A percentile compares a stretch with the other conserved stretches of the same genome.
Evolutionary conservation across 1,140 invertebrate species (phyloP).

Genomic region (Drosophila ficusphila): DNA sequence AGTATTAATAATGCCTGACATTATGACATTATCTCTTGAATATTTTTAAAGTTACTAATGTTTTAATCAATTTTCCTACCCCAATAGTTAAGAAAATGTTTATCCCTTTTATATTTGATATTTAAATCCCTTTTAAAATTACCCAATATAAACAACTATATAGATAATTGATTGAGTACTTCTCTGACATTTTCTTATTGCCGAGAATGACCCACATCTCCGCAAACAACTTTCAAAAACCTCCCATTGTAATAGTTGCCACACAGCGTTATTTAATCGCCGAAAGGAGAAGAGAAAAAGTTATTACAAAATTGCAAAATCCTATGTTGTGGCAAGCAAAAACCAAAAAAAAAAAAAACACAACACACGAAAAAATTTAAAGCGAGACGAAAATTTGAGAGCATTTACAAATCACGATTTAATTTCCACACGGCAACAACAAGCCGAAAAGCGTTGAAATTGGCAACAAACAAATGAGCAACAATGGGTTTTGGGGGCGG

Average conservation of each 20-base stretch:
- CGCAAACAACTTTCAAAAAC: slow-evolving; percentile 35
- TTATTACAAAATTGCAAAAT: slow-evolving; percentile 80
- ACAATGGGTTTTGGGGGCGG: slow-evolving; percentile 9
- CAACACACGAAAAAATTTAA: slow-evolving; percentile 23
- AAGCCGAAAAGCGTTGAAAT: slow-evolving; percentile 73
- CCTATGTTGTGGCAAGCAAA: slow-evolving; percentile 26
- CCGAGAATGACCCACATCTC: slow-evolving; percentile 25
- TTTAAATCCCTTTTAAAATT: neutral
- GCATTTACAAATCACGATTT: slow-evolving; percentile 82
- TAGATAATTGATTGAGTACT: neutral
- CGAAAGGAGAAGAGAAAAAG: slow-evolving; percentile 45
- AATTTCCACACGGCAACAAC: slow-evolving; percentile 67
- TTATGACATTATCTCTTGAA: no score
- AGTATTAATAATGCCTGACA: neutral
- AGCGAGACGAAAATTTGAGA: slow-evolving; percentile 77
- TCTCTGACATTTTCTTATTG: neutral
- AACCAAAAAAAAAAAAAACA: slow-evolving; percentile 5
- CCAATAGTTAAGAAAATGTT: no score
- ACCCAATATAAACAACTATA: neutral
- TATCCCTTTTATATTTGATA: no score
- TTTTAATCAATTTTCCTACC: no score
- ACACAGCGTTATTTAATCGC: slow-evolving; percentile 73
- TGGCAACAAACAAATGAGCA: slow-evolving; percentile 79
- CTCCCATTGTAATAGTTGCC: slow-evolving; percentile 55
- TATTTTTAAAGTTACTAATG: neutral